phyloP scores from a whole-genome alignment of 1,140 invertebrate genomes.

The Dreissena rostriformis region DNA sequence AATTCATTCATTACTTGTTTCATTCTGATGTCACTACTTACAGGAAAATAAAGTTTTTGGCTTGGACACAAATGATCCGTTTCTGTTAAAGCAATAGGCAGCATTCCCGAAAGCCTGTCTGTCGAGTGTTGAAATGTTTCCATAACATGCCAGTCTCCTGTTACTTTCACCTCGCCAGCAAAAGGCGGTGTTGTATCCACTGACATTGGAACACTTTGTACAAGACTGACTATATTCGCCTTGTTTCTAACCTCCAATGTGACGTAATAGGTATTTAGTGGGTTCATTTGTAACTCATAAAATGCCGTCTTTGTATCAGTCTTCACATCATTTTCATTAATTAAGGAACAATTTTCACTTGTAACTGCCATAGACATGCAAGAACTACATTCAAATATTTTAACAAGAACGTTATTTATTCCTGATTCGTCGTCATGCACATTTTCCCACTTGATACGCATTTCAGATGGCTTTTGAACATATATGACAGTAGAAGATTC shows the following conservation, averaged over 20 bases:
- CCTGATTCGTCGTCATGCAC: slow-evolving; percentile 22
- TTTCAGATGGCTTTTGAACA: not conserved
- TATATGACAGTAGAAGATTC: not conserved
- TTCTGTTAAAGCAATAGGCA: slow-evolving; percentile 13
- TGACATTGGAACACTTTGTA: slow-evolving; percentile 10
- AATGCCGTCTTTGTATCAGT: slow-evolving; percentile 26
- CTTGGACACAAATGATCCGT: slow-evolving; percentile 20
- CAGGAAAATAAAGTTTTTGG: slow-evolving; percentile 20
- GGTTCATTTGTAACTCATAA: slow-evolving; percentile 28
- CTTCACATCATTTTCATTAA: slow-evolving; percentile 4
- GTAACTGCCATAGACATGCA: not conserved
- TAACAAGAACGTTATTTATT: not conserved
- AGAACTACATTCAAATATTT: slow-evolving; percentile 7
- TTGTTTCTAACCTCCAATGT: slow-evolving; percentile 23
- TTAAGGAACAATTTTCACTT: not conserved
- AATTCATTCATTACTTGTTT: not conserved
- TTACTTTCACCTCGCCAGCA: slow-evolving; percentile 16
- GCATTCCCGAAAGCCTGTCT: not conserved
- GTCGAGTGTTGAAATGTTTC: slow-evolving; percentile 17
- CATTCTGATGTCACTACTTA: not conserved
- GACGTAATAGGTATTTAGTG: slow-evolving; percentile 25
- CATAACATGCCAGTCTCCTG: slow-evolving; percentile 6
- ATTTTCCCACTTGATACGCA: slow-evolving; percentile 16
- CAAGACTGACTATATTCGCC: not conserved
- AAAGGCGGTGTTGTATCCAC: slow-evolving; percentile 7